Conservation (phyloP, 2,888 invertebrate species). For the Acanthosepion esculentum region DNA sequence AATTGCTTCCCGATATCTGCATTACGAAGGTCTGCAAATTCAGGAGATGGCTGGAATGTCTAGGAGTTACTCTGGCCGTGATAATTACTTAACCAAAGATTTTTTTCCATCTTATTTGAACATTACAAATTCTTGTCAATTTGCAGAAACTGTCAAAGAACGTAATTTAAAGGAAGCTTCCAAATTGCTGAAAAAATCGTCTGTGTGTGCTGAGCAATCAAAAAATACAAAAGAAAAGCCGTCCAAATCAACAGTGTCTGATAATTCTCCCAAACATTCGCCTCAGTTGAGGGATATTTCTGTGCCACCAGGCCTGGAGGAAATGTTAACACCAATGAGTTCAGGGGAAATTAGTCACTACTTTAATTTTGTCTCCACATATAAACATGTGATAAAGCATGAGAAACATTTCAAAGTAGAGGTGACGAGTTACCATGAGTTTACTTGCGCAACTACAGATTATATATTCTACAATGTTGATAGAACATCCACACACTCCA, state of each 20-base stretch:
- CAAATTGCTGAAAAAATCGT: neutral
- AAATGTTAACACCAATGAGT: slow-evolving; percentile 76
- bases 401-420: slow-evolving; percentile 76
- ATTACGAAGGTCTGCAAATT: slow-evolving; percentile 68
- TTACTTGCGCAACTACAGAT: slow-evolving; percentile 82
- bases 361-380: slow-evolving; percentile 83
- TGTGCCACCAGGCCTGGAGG: neutral
- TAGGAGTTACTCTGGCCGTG: slow-evolving; percentile 59
- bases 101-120: slow-evolving; percentile 74
- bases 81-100: slow-evolving; percentile 51
- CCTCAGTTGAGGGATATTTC: neutral
- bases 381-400: slow-evolving; percentile 77
- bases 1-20: slow-evolving; percentile 81
- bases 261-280: neutral
- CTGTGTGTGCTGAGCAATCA: neutral
- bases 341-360: slow-evolving; percentile 81
- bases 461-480: slow-evolving; percentile 85
- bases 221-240: neutral
- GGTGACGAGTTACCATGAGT: slow-evolving; percentile 88
- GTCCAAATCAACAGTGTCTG: neutral
- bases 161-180: neutral
- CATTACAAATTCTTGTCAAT: slow-evolving; percentile 77
- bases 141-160: slow-evolving; percentile 49
- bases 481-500: slow-evolving; percentile 50
- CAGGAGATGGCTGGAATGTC: slow-evolving; percentile 74